Base-by-base conservation (phyloP, 2,888 invertebrate species). In the Tinea trinotella region DNA sequence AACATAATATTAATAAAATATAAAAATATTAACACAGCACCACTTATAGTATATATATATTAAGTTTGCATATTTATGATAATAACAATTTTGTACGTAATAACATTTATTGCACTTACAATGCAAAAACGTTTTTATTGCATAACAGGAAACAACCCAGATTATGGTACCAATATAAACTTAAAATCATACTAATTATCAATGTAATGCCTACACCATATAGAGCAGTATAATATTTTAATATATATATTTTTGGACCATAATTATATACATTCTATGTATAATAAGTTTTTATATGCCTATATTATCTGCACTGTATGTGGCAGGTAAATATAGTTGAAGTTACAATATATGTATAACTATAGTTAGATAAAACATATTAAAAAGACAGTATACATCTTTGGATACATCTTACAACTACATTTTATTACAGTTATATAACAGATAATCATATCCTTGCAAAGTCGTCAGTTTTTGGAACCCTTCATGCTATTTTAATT, bases 401-500 rank as follows among this genome's bases (percentile, higher is more conserved):
- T 30, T 30, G 2, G 7, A 30, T 30, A 30, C n/a, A n/a, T n/a
- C n/a, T 30, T 7, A 30, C 30, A 30, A 30, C 30, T 30, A 30
- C 30, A 30, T 30, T 30, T 7, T 30, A 7, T 7, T 30, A 30
- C 3, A 30, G 9, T 4, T 22, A 30, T 30, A 30, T 30, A 10
- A 22, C 22, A 22, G 7, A 7, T n/a, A 30, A 30, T 30, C 2
- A 2, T 10, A 4, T 30, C n/a, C 30, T 10, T 30, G 30, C 30
- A 30, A 2, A 30, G 30, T 30, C 30, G 30, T 7, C 30, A 7
- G 7, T 30, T 7, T 30, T 4, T 10, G 7, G 7, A 30, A 30
- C n/a, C n/a, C n/a, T 30, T 7, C 3, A 7, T 30, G 7, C 7
- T 2, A 7, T 30, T 19, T 46, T 46, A 46, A 46, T 46, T 78